Base-by-base conservation (phyloP, 1,140 invertebrate species). In the Drosophila rhopaloa region DNA sequence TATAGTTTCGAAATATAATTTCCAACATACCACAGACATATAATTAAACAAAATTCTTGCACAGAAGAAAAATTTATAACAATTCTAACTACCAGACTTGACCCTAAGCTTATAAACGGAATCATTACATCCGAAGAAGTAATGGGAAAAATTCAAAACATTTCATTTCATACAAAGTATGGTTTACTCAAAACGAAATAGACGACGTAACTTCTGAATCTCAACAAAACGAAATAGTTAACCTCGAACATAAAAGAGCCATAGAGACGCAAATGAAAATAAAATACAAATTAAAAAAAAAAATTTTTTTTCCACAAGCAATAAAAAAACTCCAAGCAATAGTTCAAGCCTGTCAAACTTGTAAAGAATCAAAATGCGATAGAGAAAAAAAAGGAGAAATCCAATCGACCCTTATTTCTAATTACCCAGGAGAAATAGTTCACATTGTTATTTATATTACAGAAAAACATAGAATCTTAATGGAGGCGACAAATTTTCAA, bases 271-370 rank as follows among this genome's bases (percentile, higher is more conserved):
- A 16, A 1, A 16, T 1, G n/a, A 53, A 11, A 53, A 19, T 7
- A 7, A 32, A 32, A 7, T 32, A 32, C 29, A 32, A 32, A 7
- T 32, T 32, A 7, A 5, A 7, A 32, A 32, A 7, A 32, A 32
- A 5, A 32, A 7, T 16, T 32, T 32, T 32, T 32, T 32, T 32
- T 32, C 29, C 10, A 11, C 24, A 27, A 41, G 24, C 11, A 14
- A 56, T 7, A 32, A 32, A 32, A 6, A 32, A 32, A 32, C 16
- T 19, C 19, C 19, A 19, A 16, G 16, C 16, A 16, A 16, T 16
- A 16, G 16, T 41, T 5, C 24, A 41, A 56, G 24, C 38, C 24
- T 56, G 13, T 56, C 37, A 56, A 41, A 56, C 38, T 27, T 56
- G 37, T 16, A 40, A 11, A 56, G 13, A 56, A 41, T 41, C 4